Evolutionary conservation across 2,888 invertebrate genomes (phyloP).

Genomic region (Proisotoma minuta): DNA sequence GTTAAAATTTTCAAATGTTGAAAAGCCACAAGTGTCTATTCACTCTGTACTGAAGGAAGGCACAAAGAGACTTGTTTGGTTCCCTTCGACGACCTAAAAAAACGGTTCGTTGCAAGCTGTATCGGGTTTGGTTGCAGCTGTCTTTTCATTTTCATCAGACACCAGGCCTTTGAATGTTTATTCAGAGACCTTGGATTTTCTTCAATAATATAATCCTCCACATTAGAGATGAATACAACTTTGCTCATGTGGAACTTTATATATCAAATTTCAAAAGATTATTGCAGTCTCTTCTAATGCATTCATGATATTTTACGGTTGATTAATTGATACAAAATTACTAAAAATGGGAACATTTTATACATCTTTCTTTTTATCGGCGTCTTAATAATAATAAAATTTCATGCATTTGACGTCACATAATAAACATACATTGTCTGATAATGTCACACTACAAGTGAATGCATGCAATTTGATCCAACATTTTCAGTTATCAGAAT

Average conservation of each 20-base stretch:
- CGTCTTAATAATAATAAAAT: no score
- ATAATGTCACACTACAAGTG: no score
- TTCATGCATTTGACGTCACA: no score
- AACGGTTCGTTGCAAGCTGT: background rate
- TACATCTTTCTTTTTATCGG: no score
- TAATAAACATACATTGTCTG: no score
- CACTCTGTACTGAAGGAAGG: background rate
- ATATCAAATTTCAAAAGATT: no score
- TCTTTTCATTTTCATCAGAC: background rate
- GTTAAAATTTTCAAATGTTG: background rate
- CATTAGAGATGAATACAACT: background rate
- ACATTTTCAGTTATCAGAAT: no score
- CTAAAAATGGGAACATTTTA: no score
- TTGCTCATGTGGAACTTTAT: background rate
- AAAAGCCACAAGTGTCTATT: constrained; percentile 25
- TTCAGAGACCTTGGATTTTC: constrained; percentile 2
- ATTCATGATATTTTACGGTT: background rate
- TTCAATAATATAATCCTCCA: background rate
- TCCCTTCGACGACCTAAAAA: background rate
- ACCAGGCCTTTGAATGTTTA: background rate
- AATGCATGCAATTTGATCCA: no score
- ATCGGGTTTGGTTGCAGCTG: background rate
- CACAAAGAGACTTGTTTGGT: background rate
- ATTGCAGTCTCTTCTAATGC: no score
- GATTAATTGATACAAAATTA: no score